Conservation (phyloP, 2,888 invertebrate genomes). For the Capitulum mitella region DNA sequence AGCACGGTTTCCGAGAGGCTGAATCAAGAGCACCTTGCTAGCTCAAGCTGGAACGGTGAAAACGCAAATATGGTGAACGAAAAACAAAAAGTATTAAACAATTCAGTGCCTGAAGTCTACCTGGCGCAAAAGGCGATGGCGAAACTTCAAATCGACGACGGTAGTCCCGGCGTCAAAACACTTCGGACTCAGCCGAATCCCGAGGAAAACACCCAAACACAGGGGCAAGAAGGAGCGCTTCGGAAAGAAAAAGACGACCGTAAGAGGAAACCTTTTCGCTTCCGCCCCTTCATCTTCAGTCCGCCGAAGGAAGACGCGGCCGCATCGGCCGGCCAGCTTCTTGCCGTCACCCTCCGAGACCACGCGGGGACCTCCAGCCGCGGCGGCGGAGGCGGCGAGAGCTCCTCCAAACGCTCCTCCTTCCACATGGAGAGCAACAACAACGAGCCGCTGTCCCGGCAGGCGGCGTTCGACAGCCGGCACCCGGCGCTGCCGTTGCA, state of each 20-base stretch:
- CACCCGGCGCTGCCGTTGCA: slow-evolving; percentile 8
- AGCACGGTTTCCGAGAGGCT: neutral
- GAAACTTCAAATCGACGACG: neutral
- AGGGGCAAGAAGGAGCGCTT: neutral
- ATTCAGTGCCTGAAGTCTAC: neutral
- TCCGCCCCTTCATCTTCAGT: neutral
- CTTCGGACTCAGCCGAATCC: neutral
- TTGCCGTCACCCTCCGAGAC: too few relatives aligned
- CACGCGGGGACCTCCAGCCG: too few relatives aligned
- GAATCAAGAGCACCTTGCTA: neutral
- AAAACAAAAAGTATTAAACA: neutral
- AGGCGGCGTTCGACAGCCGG: neutral
- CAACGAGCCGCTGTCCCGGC: neutral
- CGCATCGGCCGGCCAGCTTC: neutral
- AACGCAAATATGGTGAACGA: neutral
- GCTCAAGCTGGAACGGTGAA: neutral
- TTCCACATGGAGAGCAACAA: neutral
- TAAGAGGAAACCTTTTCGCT: neutral
- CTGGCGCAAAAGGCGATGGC: neutral
- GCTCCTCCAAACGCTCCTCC: neutral
- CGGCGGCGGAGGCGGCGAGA: too few relatives aligned
- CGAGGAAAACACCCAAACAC: neutral
- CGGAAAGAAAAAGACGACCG: neutral
- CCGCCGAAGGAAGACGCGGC: neutral
- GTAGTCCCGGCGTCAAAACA: neutral